Conservation (phyloP, 1,140 invertebrate species). For the Calliopsis andreniformis region DNA sequence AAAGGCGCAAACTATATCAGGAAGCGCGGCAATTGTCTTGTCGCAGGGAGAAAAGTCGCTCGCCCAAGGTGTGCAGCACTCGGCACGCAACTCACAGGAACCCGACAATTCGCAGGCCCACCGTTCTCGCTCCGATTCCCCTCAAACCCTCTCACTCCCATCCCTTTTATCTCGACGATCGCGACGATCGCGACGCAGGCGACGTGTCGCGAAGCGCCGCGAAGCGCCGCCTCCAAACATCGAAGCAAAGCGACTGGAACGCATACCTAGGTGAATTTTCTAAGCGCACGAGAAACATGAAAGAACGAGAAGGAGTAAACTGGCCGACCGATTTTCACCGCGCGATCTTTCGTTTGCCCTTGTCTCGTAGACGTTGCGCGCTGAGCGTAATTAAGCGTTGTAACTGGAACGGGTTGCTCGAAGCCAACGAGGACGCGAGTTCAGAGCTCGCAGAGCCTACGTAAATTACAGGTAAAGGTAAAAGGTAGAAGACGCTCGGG, state of each 20-base stretch:
- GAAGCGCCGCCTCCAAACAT: too few species aligned
- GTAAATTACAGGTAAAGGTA: conserved; percentile 76
- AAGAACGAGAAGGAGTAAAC: too few species aligned
- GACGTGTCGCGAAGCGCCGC: too few species aligned
- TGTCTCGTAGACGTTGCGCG: conserved; percentile 58
- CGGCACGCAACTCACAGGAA: conserved; percentile 78
- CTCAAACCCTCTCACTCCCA: neutral
- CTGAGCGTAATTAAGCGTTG: conserved; percentile 73
- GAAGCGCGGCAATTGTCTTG: conserved; percentile 79
- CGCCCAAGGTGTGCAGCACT: conserved; percentile 69
- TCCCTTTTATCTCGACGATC: too few species aligned
- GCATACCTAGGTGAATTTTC: too few species aligned
- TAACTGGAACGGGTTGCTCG: conserved; percentile 67
- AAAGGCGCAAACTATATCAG: conserved; percentile 71
- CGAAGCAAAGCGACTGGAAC: too few species aligned
- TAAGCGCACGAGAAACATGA: too few species aligned
- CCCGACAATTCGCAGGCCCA: conserved; percentile 72
- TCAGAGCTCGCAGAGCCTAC: conserved; percentile 69
- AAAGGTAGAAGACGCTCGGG: conserved; percentile 66
- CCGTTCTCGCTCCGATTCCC: conserved; percentile 3
- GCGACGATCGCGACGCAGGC: too few species aligned
- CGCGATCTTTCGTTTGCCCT: conserved; percentile 44
- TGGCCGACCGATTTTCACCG: conserved; percentile 53
- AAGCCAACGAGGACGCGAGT: conserved; percentile 66
- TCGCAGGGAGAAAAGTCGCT: conserved; percentile 72